Evolutionary conservation across 2,888 invertebrate genomes (phyloP).

Genomic region (Drosophila neoperkinsi): DNA sequence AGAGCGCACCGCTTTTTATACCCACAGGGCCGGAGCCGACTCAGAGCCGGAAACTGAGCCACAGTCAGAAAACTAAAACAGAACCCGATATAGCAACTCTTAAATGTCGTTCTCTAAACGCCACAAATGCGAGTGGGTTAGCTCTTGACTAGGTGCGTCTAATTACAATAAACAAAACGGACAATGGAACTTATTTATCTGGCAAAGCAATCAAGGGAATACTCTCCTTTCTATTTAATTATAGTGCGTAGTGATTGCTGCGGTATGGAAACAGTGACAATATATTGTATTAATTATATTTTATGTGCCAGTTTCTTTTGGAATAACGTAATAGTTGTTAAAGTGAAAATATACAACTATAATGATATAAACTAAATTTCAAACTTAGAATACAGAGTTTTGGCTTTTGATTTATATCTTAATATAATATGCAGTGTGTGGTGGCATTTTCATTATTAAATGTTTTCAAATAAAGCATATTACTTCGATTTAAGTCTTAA

Average conservation of each 20-base stretch:
- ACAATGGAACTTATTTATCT: neutral
- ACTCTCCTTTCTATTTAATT: slow-evolving; percentile 30
- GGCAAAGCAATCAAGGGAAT: slow-evolving; percentile 7
- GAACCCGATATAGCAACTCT: slow-evolving; percentile 15
- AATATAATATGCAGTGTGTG: neutral
- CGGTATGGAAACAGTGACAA: neutral
- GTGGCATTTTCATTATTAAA: neutral
- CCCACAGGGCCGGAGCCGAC: slow-evolving; percentile 7
- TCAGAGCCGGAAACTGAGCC: slow-evolving; percentile 4
- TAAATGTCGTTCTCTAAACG: slow-evolving; percentile 6
- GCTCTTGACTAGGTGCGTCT: slow-evolving; percentile 15
- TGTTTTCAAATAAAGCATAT: neutral
- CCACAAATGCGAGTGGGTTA: slow-evolving; percentile 8
- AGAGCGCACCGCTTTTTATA: slow-evolving; percentile 43
- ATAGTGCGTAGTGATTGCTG: neutral
- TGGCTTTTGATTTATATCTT: neutral
- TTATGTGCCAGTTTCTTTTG: neutral
- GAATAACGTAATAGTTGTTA: neutral
- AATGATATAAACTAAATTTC: neutral
- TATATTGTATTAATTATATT: neutral
- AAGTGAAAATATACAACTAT: neutral
- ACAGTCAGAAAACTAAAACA: neutral
- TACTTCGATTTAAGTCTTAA: neutral
- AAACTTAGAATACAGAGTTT: neutral
- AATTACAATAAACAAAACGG: slow-evolving; percentile 19